phyloP scores from a whole-genome alignment of 2,797 vertebrate genomes.

The Pantherophis vulpinus region DNA sequence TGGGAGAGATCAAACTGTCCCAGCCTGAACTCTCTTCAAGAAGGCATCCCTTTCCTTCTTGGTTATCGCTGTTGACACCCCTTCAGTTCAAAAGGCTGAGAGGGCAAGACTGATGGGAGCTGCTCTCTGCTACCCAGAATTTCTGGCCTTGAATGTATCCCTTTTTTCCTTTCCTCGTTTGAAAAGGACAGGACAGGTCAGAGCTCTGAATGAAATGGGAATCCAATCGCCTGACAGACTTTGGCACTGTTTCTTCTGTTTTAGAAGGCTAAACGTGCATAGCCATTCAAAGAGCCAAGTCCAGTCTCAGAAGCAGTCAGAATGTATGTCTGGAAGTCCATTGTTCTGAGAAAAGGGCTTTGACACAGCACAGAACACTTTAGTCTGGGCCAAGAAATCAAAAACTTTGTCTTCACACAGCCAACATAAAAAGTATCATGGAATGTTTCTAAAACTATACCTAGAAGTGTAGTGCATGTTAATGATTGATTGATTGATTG shows the following conservation, averaged over 20 bases:
- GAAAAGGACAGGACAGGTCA: constrained; percentile 25
- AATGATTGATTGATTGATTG: neutral
- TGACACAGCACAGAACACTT: neutral
- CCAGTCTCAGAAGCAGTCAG: constrained; percentile 9
- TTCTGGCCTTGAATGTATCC: constrained; percentile 28
- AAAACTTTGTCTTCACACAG: neutral
- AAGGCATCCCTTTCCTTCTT: constrained; percentile 50
- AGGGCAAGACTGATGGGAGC: constrained; percentile 21
- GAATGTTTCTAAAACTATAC: neutral
- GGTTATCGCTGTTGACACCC: constrained; percentile 55
- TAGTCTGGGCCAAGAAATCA: neutral
- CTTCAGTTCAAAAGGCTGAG: constrained; percentile 32
- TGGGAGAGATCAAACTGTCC: constrained; percentile 67
- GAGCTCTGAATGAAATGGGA: constrained; percentile 30
- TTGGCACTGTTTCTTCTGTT: constrained; percentile 27
- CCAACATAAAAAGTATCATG: neutral
- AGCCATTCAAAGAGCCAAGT: constrained; percentile 5
- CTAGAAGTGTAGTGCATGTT: neutral
- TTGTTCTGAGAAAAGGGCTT: constrained; percentile 4
- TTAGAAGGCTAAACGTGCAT: constrained; percentile 24
- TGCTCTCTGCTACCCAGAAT: constrained; percentile 39
- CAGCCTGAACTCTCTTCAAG: constrained; percentile 51
- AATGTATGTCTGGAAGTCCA: fast-evolving
- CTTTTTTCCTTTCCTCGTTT: neutral
- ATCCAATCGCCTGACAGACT: constrained; percentile 28